phyloP scores from a whole-genome alignment of 2,113 vertebrate genomes.

The Pelobates fuscus region DNA sequence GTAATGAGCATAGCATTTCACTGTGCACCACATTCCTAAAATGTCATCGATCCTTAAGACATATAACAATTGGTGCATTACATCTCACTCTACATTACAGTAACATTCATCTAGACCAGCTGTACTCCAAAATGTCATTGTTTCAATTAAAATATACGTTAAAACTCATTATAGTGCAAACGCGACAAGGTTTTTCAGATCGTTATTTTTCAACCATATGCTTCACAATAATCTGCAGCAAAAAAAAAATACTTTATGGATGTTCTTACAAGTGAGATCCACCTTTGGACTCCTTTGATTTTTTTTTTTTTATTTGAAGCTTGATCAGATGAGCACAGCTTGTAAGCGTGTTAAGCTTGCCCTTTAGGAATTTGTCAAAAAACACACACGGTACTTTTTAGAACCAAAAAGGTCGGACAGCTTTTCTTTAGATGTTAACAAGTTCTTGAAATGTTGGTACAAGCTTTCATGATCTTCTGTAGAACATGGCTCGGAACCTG shows the following conservation, averaged over 20 bases:
- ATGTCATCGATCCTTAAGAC: no score
- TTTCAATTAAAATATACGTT: no score
- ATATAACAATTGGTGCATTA: no score
- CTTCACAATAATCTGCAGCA: background rate
- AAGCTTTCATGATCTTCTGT: constrained; percentile 4
- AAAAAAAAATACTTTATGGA: background rate
- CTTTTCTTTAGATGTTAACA: constrained; percentile 21
- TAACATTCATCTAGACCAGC: no score
- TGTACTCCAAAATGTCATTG: no score
- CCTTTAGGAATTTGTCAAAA: constrained; percentile 3
- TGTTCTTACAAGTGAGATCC: background rate
- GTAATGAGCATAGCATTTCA: no score
- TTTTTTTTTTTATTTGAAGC: constrained; percentile 14
- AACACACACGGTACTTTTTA: background rate
- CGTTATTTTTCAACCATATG: constrained; percentile 5
- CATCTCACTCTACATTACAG: no score
- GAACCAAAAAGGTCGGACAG: constrained; percentile 28
- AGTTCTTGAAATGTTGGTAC: constrained; percentile 3
- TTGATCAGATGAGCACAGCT: constrained; percentile 16
- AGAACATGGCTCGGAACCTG: no score
- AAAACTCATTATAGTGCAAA: no score
- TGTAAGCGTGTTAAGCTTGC: background rate
- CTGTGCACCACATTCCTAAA: no score
- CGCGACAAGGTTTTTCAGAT: no score
- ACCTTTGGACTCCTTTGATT: background rate